Evolutionary conservation across 2,888 invertebrate genomes (phyloP), one percentile per base, ranked within the genome.

Genomic region (Masnerella sp.): DNA sequence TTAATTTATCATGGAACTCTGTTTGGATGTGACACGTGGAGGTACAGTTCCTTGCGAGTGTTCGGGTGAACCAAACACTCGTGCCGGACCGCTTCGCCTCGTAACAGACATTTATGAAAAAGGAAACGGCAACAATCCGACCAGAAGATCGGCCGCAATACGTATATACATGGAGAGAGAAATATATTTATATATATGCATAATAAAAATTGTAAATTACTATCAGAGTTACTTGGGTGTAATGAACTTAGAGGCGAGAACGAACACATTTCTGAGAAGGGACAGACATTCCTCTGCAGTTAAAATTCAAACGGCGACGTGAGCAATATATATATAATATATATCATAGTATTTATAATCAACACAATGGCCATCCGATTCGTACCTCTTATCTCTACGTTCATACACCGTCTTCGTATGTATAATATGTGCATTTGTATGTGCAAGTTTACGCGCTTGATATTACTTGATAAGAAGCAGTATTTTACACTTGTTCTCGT

Each of bases 401-500:
- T 67, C 70, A 52, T 34, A 59, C 56, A 70, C 72, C 54, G 51
- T 40, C 58, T 69, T 76, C 61, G 56, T 76, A 74, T 70, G 72
- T 75, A 78, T 80, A 79, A 75, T 81, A 80, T 82, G 82, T 82
- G 82, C 81, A 82, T 52, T 79, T 74, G 77, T 82, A 78, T 82
- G 81, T 82, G 82, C 80, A 82, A 79, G 76, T 80, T 77, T 81
- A 78, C 78, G 77, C 79, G 80, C 59, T 75, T 79, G 79, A 52
- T 54, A 52, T 78, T 72, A 75, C 67, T 79, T 79, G 22, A 58
- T 47, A 79, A 80, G 80, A 82, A 82, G 75, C 47, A 67, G 18
- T 73, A 65, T 51, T 69, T 69, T 71, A 72, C 69, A 69, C 42
- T 36, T 15, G 38, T 8, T 42, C 51, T 52, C 40, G 56, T 43